phyloP scores from a whole-genome alignment of 2,113 vertebrate species.

The Gorilla gorilla region DNA sequence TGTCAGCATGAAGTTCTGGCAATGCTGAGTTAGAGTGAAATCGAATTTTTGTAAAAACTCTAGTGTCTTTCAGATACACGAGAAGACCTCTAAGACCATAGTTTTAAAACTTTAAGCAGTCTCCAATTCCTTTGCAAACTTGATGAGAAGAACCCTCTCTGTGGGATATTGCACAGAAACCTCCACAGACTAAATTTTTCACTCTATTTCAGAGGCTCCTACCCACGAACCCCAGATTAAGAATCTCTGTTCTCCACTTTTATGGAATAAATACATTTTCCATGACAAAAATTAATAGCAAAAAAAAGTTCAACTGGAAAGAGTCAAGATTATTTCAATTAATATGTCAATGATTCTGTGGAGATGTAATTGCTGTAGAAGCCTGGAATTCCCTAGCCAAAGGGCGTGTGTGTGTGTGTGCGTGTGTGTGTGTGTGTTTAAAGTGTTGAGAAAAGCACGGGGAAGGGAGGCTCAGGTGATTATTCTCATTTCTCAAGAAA shows the following conservation, averaged over 20 bases:
- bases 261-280: neutral
- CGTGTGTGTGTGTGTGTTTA: neutral
- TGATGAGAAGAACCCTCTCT: neutral
- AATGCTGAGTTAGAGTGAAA: neutral
- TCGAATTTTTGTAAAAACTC: neutral
- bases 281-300: neutral
- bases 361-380: neutral
- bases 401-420: neutral
- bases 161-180: fast-evolving
- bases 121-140: neutral
- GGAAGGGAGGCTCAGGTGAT: neutral
- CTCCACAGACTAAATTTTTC: neutral
- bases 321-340: neutral
- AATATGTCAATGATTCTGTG: neutral
- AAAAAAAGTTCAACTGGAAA: neutral
- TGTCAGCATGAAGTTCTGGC: neutral
- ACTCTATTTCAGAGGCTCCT: neutral
- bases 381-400: neutral
- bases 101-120: neutral
- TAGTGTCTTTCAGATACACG: neutral
- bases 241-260: neutral
- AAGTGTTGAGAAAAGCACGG: neutral
- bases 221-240: neutral
- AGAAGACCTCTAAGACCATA: neutral
- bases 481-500: conserved; percentile 16